Evolutionary conservation across 2,113 vertebrate species (phyloP).

Genomic region (Genyomyrus donnyi): DNA sequence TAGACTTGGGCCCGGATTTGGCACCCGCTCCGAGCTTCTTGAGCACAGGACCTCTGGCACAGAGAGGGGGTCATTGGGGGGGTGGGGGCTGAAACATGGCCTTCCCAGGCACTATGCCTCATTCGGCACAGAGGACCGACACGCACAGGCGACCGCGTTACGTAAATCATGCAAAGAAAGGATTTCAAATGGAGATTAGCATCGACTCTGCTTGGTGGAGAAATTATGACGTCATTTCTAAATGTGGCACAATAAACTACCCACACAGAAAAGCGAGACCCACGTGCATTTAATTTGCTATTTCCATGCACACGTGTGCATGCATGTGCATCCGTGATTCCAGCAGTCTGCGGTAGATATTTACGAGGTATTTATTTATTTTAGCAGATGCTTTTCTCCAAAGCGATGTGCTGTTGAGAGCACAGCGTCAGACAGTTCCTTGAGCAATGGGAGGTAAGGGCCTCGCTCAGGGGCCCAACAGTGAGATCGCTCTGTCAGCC

Average conservation of each 20-base stretch:
- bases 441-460: neutral
- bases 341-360: neutral
- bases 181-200: neutral
- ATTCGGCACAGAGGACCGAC: neutral
- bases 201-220: neutral
- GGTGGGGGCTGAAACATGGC: neutral
- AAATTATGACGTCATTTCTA: neutral
- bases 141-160: neutral
- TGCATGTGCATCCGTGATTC: no score
- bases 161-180: neutral
- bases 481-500: neutral
- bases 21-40: neutral
- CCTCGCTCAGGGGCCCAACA: neutral
- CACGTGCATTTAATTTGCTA: neutral
- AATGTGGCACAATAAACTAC: neutral
- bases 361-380: neutral
- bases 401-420: neutral
- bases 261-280: neutral
- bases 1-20: neutral
- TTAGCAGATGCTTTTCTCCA: neutral
- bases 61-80: neutral
- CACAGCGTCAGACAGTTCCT: neutral
- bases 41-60: neutral
- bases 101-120: neutral
- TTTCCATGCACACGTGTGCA: neutral